phyloP scores from a whole-genome alignment of 2,888 invertebrate species.

The Augiades crinisus region DNA sequence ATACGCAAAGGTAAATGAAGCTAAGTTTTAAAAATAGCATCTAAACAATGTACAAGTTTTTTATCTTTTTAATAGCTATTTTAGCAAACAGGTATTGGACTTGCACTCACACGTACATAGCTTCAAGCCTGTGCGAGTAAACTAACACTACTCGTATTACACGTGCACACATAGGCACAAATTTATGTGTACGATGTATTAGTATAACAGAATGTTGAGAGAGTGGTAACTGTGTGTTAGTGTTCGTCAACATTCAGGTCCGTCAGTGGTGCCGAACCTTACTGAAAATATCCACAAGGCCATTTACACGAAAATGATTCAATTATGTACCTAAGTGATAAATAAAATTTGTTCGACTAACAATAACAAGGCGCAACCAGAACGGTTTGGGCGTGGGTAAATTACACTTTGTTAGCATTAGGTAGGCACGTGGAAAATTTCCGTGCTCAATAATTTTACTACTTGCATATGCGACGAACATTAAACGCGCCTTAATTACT shows the following conservation, averaged over 20 bases:
- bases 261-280: slow-evolving; percentile 50
- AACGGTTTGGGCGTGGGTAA: background rate
- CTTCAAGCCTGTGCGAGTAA: slow-evolving; percentile 36
- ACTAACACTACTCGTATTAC: slow-evolving; percentile 47
- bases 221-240: slow-evolving; percentile 46
- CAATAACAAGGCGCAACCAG: slow-evolving; percentile 8
- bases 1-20: background rate
- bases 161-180: slow-evolving; percentile 47
- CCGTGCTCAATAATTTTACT: background rate
- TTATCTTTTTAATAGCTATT: background rate
- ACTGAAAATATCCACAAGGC: slow-evolving; percentile 42
- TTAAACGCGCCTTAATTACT: too few species aligned
- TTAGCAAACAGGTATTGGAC: background rate
- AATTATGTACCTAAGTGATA: slow-evolving; percentile 21
- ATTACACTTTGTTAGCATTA: background rate
- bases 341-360: slow-evolving; percentile 18
- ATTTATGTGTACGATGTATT: slow-evolving; percentile 40
- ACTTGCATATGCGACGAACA: background rate
- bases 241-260: slow-evolving; percentile 53
- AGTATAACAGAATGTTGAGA: slow-evolving; percentile 46
- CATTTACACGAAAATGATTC: slow-evolving; percentile 17
- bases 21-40: background rate
- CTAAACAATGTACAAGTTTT: background rate
- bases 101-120: slow-evolving; percentile 26
- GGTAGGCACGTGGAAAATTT: slow-evolving; percentile 7